A percentile compares a stretch with the other conserved stretches of the same genome.
Evolutionary conservation across 1,140 invertebrate species (phyloP).

Genomic region (Lordiphosa stackelbergi): DNA sequence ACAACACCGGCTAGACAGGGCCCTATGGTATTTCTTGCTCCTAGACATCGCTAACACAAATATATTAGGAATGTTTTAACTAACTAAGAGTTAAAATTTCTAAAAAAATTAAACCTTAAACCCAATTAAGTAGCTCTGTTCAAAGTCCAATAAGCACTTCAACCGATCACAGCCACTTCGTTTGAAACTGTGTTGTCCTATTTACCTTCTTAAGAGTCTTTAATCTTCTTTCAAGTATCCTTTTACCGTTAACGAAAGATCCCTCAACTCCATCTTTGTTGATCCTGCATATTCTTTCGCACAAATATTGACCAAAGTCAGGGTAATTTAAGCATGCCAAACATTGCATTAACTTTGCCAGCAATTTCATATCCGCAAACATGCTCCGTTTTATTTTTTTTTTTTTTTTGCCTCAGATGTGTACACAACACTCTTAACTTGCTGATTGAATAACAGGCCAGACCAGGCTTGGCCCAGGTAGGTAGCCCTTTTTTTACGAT

Average conservation of each 20-base stretch:
- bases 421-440: slow-evolving; percentile 30
- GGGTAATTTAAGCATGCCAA: slow-evolving; percentile 6
- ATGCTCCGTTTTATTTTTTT: slow-evolving; percentile 42
- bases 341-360: slow-evolving; percentile 8
- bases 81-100: too few relatives aligned
- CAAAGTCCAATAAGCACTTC: too few relatives aligned
- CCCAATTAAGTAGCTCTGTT: too few relatives aligned
- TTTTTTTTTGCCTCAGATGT: slow-evolving; percentile 15
- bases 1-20: too few relatives aligned
- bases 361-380: slow-evolving; percentile 61
- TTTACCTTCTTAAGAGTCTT: too few relatives aligned
- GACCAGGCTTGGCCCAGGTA: slow-evolving; percentile 12
- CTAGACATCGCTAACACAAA: too few relatives aligned
- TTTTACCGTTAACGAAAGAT: neutral
- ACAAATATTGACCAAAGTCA: slow-evolving; percentile 18
- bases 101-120: too few relatives aligned
- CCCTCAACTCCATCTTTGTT: neutral
- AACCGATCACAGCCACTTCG: too few relatives aligned
- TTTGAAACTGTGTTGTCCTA: too few relatives aligned
- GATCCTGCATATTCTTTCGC: slow-evolving; percentile 2
- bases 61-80: too few relatives aligned
- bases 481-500: slow-evolving; percentile 29
- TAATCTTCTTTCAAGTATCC: neutral
- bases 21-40: too few relatives aligned
- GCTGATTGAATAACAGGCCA: slow-evolving; percentile 50